Evolutionary conservation across 2,113 vertebrate species (phyloP), one percentile per base, ranked within the genome.

Genomic region (Nycticebus coucang): DNA sequence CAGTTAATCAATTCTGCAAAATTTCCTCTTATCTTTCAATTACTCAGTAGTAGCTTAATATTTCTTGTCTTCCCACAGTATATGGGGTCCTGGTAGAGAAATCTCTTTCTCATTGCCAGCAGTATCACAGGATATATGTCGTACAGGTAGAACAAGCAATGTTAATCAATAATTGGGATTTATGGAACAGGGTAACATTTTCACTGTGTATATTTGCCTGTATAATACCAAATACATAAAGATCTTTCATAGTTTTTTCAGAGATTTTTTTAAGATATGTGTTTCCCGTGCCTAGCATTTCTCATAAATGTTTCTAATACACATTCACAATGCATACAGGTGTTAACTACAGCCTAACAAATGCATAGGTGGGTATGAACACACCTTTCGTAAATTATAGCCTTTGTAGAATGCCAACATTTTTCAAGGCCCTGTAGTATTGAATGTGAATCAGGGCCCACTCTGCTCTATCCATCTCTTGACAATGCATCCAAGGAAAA

Each of bases 401-500:
- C 78, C 59, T 89, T 93, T 84, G 80, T 87, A 89, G n/a, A 87
- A 77, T 26, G 83, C 41, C 83, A 60, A 10, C 57, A 79, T 87
- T 86, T 88, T 84, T 64, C 35, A 93, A 74, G 28, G 8, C 35
- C 62, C 80, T 21, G 21, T 79, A 91, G 72, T 82, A 72, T 0
- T 71, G 80, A 55, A 84, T 5, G 9, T 41, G 66, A 95, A 91
- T 35, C 64, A 71, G 71, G 35, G 41, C 45, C 84, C 35, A 68
- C 74, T 96, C 71, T 72, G 19, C 24, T 93, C n/a, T 45, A 87
- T 66, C 66, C 55, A 59, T 89, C 77, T 85, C 66, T 95, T 94
- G 83, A 96, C 79, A 89, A 77, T 81, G 60, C 75, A 89, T 82
- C 74, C 17, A 21, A 91, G 78, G 55, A 89, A 97, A 94, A 97